Percentiles rank a stretch among this genome's conserved stretches.
These are phyloP conservation scores for Chionodraco myersi DNA, from an alignment of 2,113 vertebrate species.

Conservation along the genomic window DNA sequence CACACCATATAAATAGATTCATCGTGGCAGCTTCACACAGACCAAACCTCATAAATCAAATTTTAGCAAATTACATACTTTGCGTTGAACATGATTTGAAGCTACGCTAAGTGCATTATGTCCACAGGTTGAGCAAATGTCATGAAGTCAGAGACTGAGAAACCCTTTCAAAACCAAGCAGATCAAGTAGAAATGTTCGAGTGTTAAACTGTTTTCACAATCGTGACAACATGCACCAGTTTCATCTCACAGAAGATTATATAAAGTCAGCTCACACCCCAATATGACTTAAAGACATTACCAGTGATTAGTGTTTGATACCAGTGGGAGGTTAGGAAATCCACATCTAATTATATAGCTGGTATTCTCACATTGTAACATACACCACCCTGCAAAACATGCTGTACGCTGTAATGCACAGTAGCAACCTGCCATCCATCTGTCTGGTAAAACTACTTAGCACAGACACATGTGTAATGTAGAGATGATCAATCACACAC, in stretches of 20 bases:
- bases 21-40: slow-evolving; percentile 46
- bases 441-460: slow-evolving; percentile 5
- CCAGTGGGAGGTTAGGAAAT: slow-evolving; percentile 1
- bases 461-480: not conserved
- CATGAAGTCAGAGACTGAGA: slow-evolving; percentile 1
- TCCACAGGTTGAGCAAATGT: not conserved
- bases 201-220: not conserved
- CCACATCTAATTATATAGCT: not conserved
- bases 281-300: not conserved
- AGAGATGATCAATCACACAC: not conserved
- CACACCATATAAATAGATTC: slow-evolving; percentile 73
- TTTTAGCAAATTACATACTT: slow-evolving; percentile 19
- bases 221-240: not conserved
- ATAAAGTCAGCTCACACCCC: slow-evolving; percentile 3
- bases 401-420: not conserved
- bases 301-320: not conserved
- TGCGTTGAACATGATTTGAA: slow-evolving; percentile 6
- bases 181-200: not conserved
- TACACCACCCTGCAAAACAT: not conserved
- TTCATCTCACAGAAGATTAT: slow-evolving; percentile 12
- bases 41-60: slow-evolving; percentile 44
- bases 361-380: not conserved
- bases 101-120: not conserved
- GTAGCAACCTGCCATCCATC: slow-evolving; percentile 1
- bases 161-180: not conserved